These are phyloP conservation scores for Staurois parvus DNA, from an alignment of 2,797 vertebrate species.

Conservation along the genomic window DNA sequence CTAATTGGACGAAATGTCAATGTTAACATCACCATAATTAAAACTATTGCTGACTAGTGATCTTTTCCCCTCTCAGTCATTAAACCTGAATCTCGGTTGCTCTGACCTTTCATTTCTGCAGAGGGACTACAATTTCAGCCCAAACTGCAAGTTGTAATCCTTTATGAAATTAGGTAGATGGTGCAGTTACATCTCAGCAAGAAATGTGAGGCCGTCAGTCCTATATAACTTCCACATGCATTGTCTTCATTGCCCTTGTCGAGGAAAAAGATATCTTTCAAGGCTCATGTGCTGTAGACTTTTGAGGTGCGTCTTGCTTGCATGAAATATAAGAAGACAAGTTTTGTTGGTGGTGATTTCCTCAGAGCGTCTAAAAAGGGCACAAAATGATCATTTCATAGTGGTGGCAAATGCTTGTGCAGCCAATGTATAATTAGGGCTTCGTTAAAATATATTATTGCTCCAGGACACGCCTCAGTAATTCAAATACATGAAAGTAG, in stretches of 20 bases:
- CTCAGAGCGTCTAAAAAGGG: background rate
- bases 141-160: constrained; percentile 62
- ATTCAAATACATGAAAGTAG: no score
- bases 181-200: constrained; percentile 44
- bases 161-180: constrained; percentile 62
- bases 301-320: constrained; percentile 12
- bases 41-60: constrained; percentile 64
- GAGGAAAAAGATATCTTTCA: constrained; percentile 32
- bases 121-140: constrained; percentile 61
- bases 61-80: constrained; percentile 63
- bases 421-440: no score
- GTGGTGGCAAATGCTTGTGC: no score
- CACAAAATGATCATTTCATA: background rate
- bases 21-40: constrained; percentile 64
- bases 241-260: constrained; percentile 34
- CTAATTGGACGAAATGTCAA: constrained; percentile 63
- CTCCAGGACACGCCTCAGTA: no score
- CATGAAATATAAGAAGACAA: constrained; percentile 23
- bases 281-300: constrained; percentile 11
- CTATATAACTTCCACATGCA: constrained; percentile 28
- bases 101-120: constrained; percentile 63
- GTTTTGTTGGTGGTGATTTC: constrained; percentile 22
- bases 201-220: constrained; percentile 32
- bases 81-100: constrained; percentile 61
- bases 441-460: no score